phyloP scores from a whole-genome alignment of 2,113 vertebrate species.

The Pelmatolapia mariae region DNA sequence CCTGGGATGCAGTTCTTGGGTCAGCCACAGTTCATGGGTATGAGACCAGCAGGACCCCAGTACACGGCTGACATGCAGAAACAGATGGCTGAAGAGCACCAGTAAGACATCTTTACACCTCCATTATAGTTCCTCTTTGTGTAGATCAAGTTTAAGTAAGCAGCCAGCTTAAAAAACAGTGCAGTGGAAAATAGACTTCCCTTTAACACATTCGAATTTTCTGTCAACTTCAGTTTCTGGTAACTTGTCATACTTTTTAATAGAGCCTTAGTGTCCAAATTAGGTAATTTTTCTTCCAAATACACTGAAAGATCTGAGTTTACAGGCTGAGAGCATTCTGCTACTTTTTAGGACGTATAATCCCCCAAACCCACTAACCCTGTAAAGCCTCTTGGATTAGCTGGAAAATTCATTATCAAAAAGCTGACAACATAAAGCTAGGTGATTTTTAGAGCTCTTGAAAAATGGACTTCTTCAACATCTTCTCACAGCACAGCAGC shows the following conservation, averaged over 20 bases:
- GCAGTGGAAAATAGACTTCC: background rate
- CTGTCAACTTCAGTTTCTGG: background rate
- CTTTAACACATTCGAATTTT: fast-evolving
- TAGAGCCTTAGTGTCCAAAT: background rate
- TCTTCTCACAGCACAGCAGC: background rate
- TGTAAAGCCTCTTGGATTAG: background rate
- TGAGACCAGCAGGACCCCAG: slow-evolving; percentile 83
- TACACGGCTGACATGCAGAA: slow-evolving; percentile 92
- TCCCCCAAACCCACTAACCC: background rate
- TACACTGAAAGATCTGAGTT: background rate
- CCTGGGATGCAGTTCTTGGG: slow-evolving; percentile 87
- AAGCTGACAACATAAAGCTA: background rate
- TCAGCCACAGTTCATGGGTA: slow-evolving; percentile 86
- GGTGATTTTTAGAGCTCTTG: background rate
- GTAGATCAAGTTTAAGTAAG: background rate
- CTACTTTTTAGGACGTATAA: background rate
- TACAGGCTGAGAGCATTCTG: background rate
- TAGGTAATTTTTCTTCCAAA: background rate
- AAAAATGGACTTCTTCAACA: background rate
- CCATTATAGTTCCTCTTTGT: background rate
- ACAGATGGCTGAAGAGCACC: slow-evolving; percentile 95
- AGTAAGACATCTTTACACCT: slow-evolving; percentile 75
- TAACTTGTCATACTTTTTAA: background rate
- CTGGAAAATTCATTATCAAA: background rate
- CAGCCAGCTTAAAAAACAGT: background rate